These are phyloP conservation scores for Sceliomorpha sp. DNA, from an alignment of 2,888 invertebrate species.

Conservation along the genomic window DNA sequence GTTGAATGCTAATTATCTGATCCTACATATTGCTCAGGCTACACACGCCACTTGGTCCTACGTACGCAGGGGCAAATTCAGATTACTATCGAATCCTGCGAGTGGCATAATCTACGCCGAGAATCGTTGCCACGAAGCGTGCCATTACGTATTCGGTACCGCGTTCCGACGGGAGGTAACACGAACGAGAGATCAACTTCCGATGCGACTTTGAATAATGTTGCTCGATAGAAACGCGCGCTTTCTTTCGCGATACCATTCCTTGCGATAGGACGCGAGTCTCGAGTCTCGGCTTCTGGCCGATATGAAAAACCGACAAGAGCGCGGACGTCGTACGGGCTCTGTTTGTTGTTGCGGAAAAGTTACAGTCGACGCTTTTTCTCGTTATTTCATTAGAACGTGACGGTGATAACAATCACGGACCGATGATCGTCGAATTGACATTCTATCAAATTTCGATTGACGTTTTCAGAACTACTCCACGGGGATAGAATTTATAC, in stretches of 20 bases:
- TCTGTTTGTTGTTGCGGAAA: too few relatives aligned
- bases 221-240: constrained; percentile 26
- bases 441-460: too few relatives aligned
- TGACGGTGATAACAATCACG: too few relatives aligned
- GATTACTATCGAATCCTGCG: constrained; percentile 73
- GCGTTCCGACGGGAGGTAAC: constrained; percentile 51
- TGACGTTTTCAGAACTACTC: too few relatives aligned
- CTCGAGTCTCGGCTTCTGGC: background rate
- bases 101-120: constrained; percentile 71
- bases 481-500: too few relatives aligned
- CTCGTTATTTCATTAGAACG: too few relatives aligned
- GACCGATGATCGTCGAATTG: too few relatives aligned
- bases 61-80: constrained; percentile 74
- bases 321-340: too few relatives aligned
- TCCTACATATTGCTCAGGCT: constrained; percentile 64
- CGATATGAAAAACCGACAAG: too few relatives aligned
- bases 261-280: constrained; percentile 9
- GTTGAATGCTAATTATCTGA: constrained; percentile 77
- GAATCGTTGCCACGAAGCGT: constrained; percentile 70
- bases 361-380: too few relatives aligned
- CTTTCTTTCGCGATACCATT: constrained; percentile 38
- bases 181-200: constrained; percentile 50
- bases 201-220: constrained; percentile 53
- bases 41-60: constrained; percentile 63
- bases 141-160: constrained; percentile 70